Percentiles rank a stretch among this genome's conserved stretches.
Evolutionary conservation across 2,113 vertebrate species (phyloP).

Genomic region (Trochalopteron elliotii): DNA sequence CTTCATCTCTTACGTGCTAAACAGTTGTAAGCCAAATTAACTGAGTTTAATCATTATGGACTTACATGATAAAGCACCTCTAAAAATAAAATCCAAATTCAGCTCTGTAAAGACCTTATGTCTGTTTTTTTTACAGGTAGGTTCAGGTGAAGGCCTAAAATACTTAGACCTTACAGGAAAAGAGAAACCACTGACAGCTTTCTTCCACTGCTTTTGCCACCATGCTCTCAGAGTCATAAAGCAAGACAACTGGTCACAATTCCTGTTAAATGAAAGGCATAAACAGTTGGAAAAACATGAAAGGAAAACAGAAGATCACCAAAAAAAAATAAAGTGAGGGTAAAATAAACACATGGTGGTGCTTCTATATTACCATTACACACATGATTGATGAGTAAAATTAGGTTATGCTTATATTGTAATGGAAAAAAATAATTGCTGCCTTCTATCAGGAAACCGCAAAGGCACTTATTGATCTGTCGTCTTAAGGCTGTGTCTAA

Average conservation of each 20-base stretch:
- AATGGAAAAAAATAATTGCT: constrained; percentile 80
- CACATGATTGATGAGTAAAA: constrained; percentile 76
- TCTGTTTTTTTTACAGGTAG: not conserved
- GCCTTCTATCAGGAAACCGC: constrained; percentile 77
- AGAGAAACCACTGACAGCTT: constrained; percentile 38
- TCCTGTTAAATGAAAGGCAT: constrained; percentile 28
- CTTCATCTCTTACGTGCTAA: not conserved
- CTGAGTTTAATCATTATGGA: not conserved
- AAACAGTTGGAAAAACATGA: constrained; percentile 17
- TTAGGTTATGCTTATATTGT: constrained; percentile 72
- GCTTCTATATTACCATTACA: constrained; percentile 65
- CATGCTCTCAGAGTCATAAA: not conserved
- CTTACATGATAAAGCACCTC: not conserved
- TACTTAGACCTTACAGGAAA: constrained; percentile 8
- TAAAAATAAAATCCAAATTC: not conserved
- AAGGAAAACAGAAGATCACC: constrained; percentile 56
- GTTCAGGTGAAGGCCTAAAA: not conserved
- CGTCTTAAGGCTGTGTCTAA: constrained; percentile 64
- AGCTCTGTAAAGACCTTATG: not conserved
- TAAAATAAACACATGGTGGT: constrained; percentile 67
- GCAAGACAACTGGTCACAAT: constrained; percentile 7
- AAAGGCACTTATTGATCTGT: constrained; percentile 78
- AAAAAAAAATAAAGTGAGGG: constrained; percentile 56
- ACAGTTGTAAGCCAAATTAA: not conserved
- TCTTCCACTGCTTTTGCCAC: constrained; percentile 57